Evolutionary conservation across 30 jellyfish, hydroid and myxozoan species (phyloP).

Genomic region (Hydractinia symbiolongicarpus): DNA sequence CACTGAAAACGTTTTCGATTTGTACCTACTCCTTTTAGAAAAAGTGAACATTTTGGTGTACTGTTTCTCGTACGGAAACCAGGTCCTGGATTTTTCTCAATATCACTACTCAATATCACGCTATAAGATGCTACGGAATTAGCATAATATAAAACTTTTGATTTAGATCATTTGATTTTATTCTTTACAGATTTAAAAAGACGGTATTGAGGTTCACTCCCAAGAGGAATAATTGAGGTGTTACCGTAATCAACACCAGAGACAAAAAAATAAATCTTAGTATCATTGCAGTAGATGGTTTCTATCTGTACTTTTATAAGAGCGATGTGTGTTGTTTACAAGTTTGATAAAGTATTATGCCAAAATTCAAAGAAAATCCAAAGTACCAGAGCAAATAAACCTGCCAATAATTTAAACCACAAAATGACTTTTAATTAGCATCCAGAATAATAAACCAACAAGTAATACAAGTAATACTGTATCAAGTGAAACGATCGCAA

Average conservation of each 20-base stretch:
- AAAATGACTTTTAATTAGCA: too few species aligned
- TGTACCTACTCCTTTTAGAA: slow-evolving; percentile 6
- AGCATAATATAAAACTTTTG: neutral
- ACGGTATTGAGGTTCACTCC: neutral
- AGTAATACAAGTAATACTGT: too few species aligned
- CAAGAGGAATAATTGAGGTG: neutral
- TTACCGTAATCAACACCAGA: neutral
- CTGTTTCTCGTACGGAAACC: neutral
- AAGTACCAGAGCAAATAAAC: too few species aligned
- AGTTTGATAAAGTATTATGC: neutral
- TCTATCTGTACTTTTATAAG: neutral
- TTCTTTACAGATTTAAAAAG: neutral
- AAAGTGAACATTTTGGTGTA: slow-evolving; percentile 8
- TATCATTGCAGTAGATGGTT: neutral
- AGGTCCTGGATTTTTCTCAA: slow-evolving; percentile 3
- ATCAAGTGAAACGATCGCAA: too few species aligned
- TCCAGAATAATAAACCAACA: too few species aligned
- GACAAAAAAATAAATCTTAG: neutral
- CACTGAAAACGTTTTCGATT: neutral
- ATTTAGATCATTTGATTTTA: slow-evolving; percentile 2
- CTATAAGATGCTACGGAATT: slow-evolving; percentile 5
- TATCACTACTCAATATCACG: too few species aligned
- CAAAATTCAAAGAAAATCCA: too few species aligned
- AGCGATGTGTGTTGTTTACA: slow-evolving; percentile 9
- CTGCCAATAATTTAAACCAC: too few species aligned